These are phyloP conservation scores for Sparidentex hasta DNA, from an alignment of 2,797 vertebrate species.

Conservation along the genomic window DNA sequence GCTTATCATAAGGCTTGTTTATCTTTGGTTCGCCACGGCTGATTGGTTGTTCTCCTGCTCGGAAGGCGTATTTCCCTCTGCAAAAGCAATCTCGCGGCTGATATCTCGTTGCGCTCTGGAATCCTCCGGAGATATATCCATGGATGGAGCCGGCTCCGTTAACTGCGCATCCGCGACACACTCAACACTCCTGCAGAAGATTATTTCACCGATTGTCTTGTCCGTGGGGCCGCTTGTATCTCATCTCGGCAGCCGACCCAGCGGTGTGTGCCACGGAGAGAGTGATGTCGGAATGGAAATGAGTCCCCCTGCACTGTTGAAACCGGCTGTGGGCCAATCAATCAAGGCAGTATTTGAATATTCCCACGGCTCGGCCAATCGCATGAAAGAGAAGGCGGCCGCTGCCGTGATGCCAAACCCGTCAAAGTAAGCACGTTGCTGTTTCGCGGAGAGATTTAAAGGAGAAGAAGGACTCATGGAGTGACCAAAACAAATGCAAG, in stretches of 20 bases:
- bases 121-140: slow-evolving; percentile 75
- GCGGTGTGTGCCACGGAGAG: slow-evolving; percentile 57
- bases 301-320: slow-evolving; percentile 68
- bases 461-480: slow-evolving; percentile 42
- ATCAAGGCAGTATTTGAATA: slow-evolving; percentile 76
- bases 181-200: slow-evolving; percentile 7
- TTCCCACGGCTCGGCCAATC: slow-evolving; percentile 83
- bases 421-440: slow-evolving; percentile 78
- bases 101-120: slow-evolving; percentile 68
- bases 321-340: slow-evolving; percentile 83
- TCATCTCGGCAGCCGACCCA: slow-evolving; percentile 60
- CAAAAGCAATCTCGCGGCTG: slow-evolving; percentile 67
- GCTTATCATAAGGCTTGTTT: slow-evolving; percentile 85
- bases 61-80: slow-evolving; percentile 81
- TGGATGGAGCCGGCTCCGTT: slow-evolving; percentile 67
- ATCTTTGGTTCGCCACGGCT: slow-evolving; percentile 83
- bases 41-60: slow-evolving; percentile 76
- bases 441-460: slow-evolving; percentile 80
- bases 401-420: slow-evolving; percentile 61
- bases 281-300: slow-evolving; percentile 78
- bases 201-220: slow-evolving; percentile 33
- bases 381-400: slow-evolving; percentile 65
- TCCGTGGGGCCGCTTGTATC: slow-evolving; percentile 29
- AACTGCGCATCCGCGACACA: slow-evolving; percentile 57
- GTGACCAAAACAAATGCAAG: neutral